Base-by-base conservation (phyloP, 1,140 invertebrate species). In the Plutomurus gul region DNA sequence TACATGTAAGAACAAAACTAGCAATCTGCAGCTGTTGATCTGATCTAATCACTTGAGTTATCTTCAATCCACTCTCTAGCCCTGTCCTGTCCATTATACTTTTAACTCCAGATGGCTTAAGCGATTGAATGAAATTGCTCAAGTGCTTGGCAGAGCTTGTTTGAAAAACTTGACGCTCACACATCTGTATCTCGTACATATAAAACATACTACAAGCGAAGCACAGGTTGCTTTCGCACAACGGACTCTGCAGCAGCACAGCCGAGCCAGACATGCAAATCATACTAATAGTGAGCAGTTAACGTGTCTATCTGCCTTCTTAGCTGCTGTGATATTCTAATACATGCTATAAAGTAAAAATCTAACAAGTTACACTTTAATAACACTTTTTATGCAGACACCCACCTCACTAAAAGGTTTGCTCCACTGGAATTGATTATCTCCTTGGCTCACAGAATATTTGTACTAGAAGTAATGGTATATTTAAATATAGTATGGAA, bases 11-110 rank as follows among this genome's bases (percentile, higher is more conserved):
- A 65, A 30, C 56, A 33, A 65, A 65, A 65, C 56, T 65, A 65
- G 56, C 56, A 65, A 65, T 65, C 56, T 65, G 56, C 56, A 65
- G 56, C 56, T 65, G 56, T 65, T 65, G 56, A 65, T 65, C 56
- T 65, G 56, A 65, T 65, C 56, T 65, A 65, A 65, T 65, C 56
- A 65, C 56, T 65, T 65, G 56, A 65, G 56, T 65, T 65, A 65
- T 65, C 56, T 65, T 33, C 30, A 65, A 27, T 30, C 56, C 22
- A 56, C 30, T 30, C 51, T 16, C 8, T 47, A 27, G n/a, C 30
- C 51, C 51, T 56, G 56, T 65, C 56, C 56, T 65, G 56, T 65
- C 56, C 56, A 65, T 65, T 65, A 65, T 65, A 65, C 13, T 65
- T 65, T 65, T 33, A 65, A 27, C 25, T 65, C 56, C 56, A 65